A percentile compares a stretch with the other conserved stretches of the same genome.
phyloP scores from a whole-genome alignment of 2,888 invertebrate genomes.

The Drosophila testacea region DNA sequence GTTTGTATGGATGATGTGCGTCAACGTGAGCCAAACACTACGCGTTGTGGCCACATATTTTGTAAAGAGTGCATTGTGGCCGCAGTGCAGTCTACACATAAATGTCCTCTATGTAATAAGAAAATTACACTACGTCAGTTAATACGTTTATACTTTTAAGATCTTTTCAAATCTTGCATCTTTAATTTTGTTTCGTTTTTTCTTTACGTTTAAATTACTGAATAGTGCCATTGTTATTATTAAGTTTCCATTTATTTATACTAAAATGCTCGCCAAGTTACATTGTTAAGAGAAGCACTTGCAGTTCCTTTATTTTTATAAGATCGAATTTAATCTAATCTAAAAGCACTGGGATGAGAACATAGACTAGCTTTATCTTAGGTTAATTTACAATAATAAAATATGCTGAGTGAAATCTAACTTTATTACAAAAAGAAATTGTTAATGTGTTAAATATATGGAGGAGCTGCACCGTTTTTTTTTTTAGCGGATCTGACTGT shows the following conservation, averaged over 20 bases:
- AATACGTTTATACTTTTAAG: conserved; percentile 70
- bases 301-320: background rate
- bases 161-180: background rate
- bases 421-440: no score
- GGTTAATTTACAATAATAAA: no score
- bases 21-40: conserved; percentile 64
- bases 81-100: conserved; percentile 51
- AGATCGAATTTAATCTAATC: background rate
- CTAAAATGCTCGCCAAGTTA: background rate
- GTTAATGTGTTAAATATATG: no score
- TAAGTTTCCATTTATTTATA: background rate
- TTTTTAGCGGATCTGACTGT: no score
- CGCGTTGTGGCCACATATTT: conserved; percentile 78
- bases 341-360: no score
- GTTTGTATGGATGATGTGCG: conserved; percentile 72
- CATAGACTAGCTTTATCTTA: no score
- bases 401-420: background rate
- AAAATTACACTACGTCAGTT: conserved; percentile 46
- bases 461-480: no score
- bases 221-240: no score
- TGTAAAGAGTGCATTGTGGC: conserved; percentile 66
- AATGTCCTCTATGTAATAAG: conserved; percentile 79
- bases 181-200: background rate
- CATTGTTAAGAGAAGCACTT: background rate
- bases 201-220: background rate